Percentiles rank a stretch among this genome's conserved stretches.
These are phyloP conservation scores for Epirrhoe alternata DNA, from an alignment of 2,888 invertebrate genomes.

Conservation along the genomic window DNA sequence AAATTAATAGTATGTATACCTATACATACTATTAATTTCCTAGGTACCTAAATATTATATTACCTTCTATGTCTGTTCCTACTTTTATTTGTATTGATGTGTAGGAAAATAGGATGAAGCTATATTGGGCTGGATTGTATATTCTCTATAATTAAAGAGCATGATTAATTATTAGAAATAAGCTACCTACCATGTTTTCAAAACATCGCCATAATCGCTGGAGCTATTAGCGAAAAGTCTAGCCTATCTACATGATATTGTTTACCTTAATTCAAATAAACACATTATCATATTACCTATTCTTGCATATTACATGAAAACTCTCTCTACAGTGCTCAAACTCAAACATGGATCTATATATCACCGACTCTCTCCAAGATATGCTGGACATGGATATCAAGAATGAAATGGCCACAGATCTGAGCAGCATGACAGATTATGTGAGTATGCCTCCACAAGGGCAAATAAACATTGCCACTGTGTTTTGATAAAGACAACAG, in stretches of 20 bases:
- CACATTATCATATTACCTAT: background rate
- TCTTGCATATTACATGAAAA: background rate
- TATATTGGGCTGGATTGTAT: too few species aligned
- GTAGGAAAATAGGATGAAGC: too few species aligned
- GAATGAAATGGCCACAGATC: slow-evolving; percentile 92
- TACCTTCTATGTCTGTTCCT: too few species aligned
- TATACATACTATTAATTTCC: too few species aligned
- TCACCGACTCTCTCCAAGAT: slow-evolving; percentile 92
- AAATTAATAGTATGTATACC: too few species aligned
- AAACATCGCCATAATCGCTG: background rate
- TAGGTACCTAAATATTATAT: too few species aligned
- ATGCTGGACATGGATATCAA: slow-evolving; percentile 96
- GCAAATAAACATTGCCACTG: too few species aligned
- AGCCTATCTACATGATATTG: background rate
- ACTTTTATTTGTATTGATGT: too few species aligned
- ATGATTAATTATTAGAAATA: too few species aligned
- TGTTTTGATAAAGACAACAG: too few species aligned
- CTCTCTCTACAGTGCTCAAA: slow-evolving; percentile 70
- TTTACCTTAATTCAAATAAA: background rate
- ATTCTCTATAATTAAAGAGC: too few species aligned
- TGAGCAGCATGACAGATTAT: slow-evolving; percentile 89
- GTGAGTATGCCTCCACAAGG: slow-evolving; percentile 57
- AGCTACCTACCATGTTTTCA: background rate
- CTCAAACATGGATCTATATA: slow-evolving; percentile 86
- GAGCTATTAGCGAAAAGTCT: background rate